These are phyloP conservation scores for Bufo gargarizans DNA, from an alignment of 2,113 vertebrate genomes.

Conservation along the genomic window DNA sequence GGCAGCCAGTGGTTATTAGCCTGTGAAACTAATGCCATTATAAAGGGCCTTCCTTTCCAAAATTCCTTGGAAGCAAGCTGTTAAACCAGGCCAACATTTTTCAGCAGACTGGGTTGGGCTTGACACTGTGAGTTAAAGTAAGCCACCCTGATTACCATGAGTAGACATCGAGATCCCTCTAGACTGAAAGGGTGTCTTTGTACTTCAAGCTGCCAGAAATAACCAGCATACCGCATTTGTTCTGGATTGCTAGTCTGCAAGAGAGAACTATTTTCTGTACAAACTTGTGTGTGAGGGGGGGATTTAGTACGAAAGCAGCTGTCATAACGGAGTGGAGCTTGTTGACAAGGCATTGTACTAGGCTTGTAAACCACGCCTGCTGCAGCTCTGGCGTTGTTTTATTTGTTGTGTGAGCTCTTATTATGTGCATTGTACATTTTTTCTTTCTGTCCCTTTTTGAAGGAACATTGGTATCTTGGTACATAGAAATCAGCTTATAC, in stretches of 20 bases:
- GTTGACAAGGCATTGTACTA: constrained; percentile 61
- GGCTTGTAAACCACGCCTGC: not conserved
- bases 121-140: constrained; percentile 50
- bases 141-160: constrained; percentile 48
- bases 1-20: constrained; percentile 36
- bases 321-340: constrained; percentile 57
- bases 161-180: constrained; percentile 41
- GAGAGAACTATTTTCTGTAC: constrained; percentile 19
- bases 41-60: constrained; percentile 30
- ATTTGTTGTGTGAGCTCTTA: not conserved
- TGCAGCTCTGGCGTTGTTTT: not conserved
- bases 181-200: constrained; percentile 37
- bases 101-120: constrained; percentile 41
- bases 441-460: not conserved
- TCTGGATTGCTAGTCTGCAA: constrained; percentile 51
- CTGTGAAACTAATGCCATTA: constrained; percentile 49
- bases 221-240: constrained; percentile 48
- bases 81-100: constrained; percentile 34
- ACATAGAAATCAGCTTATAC: not conserved
- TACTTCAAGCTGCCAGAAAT: constrained; percentile 28
- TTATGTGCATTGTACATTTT: not conserved
- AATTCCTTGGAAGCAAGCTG: constrained; percentile 50
- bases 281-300: constrained; percentile 25
- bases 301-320: constrained; percentile 51
- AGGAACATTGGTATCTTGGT: not conserved